Evolutionary conservation across 2,888 invertebrate species (phyloP), one percentile per base, ranked within the genome.

Genomic region (Noctua janthina): DNA sequence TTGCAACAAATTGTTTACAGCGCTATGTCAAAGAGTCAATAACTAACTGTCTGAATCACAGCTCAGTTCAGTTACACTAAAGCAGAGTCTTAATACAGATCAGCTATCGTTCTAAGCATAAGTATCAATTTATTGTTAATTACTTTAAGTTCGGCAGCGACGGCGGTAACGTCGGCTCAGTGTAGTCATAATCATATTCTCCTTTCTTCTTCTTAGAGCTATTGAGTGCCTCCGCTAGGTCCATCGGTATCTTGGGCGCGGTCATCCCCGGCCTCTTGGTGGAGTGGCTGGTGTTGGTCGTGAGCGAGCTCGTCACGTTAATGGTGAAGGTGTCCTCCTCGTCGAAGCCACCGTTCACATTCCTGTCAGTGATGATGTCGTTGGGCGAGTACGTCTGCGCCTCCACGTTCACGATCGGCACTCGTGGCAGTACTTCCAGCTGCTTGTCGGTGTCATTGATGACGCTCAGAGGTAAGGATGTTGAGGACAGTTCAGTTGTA

Each of bases 131-230:
- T 11, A 64, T 15, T 20, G 20, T 20, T 35, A 70, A 95, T 96
- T 96, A 98, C 98, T 98, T 98, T 74, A 98, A 96, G 94, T 98
- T 98, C 0, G 98, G 98, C 78, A 98, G 93, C 17, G 98, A 98
- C n/a, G 98, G 98, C 3, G 98, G 98, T 78, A 98, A 92, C 0
- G 98, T 98, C 0, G 98, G 98, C 87, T 98, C 97, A 74, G 96
- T 97, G 91, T 98, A 98, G 91, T 98, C 98, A 90, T 98, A 98
- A 89, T 98, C 98, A 86, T 98, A 97, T 86, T 97, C 97, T 76
- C 97, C 97, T 87, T 97, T 97, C 1, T 96, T 97, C 89, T 97
- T 97, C 90, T 96, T 97, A 82, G 95, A 97, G 95, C 95, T 88
- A 94, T 97, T 95, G 92, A 97, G 78, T 93, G 95, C 84, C 93